phyloP scores from a whole-genome alignment of 1,140 invertebrate species.

The Hyles vespertilio region DNA sequence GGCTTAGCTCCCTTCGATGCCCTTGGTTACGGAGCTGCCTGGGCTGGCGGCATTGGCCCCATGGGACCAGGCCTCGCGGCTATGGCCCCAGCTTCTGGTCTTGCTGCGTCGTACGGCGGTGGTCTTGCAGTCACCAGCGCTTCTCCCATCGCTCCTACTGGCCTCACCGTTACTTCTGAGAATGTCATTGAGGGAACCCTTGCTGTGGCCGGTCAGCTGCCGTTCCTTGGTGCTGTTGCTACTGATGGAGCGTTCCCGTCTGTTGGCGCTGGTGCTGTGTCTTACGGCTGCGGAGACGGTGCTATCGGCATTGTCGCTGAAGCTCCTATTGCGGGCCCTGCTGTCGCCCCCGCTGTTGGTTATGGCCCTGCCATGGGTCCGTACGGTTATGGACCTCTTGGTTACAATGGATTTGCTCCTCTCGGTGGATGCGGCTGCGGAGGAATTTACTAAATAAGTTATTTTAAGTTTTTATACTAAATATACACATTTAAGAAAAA shows the following conservation, averaged over 20 bases:
- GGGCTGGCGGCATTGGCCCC: not conserved
- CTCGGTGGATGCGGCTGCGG: slow-evolving; percentile 4
- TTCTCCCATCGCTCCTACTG: slow-evolving; percentile 30
- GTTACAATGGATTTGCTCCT: not conserved
- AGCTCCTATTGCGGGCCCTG: slow-evolving; percentile 12
- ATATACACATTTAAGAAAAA: not conserved
- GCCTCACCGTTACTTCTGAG: slow-evolving; percentile 32
- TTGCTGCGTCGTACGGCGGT: slow-evolving; percentile 16
- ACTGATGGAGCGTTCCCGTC: slow-evolving; percentile 37
- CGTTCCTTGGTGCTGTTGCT: slow-evolving; percentile 20
- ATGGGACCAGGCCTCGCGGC: slow-evolving; percentile 11
- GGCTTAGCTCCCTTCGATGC: not conserved
- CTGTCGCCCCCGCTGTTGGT: slow-evolving; percentile 5
- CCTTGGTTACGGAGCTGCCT: slow-evolving; percentile 10
- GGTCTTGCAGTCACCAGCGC: slow-evolving; percentile 22
- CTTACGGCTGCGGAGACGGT: slow-evolving; percentile 35
- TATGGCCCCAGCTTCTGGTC: not conserved
- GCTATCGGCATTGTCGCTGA: slow-evolving; percentile 26
- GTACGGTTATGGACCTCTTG: not conserved
- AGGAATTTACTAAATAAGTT: not conserved
- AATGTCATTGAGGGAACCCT: slow-evolving; percentile 34
- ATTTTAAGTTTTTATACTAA: not conserved
- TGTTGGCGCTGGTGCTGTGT: slow-evolving; percentile 35
- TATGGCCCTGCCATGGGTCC: not conserved
- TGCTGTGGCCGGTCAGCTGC: slow-evolving; percentile 29